Evolutionary conservation across 2,797 vertebrate genomes (phyloP).

Genomic region (Gymnodraco acuticeps): DNA sequence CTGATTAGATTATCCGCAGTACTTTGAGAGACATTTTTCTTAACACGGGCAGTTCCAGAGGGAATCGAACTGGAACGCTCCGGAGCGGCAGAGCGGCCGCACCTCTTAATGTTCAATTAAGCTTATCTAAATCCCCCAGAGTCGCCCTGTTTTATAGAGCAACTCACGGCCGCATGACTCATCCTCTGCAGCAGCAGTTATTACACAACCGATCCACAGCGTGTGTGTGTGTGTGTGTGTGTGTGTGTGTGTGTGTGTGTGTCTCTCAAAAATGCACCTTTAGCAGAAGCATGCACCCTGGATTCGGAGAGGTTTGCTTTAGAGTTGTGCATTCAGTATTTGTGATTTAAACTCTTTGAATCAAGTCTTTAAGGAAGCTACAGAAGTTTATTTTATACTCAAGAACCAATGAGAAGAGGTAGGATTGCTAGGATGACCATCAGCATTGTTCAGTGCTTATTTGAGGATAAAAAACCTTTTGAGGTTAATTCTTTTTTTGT

Average conservation of each 20-base stretch:
- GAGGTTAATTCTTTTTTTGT: too few species aligned
- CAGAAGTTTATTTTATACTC: too few species aligned
- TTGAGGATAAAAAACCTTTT: too few species aligned
- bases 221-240: too few species aligned
- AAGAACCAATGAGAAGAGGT: not conserved
- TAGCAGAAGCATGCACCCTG: not conserved
- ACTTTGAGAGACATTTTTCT: conserved; percentile 11
- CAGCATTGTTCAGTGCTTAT: too few species aligned
- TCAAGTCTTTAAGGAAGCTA: not conserved
- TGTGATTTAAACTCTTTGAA: not conserved
- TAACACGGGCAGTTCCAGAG: not conserved
- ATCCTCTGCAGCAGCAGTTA: conserved; percentile 28
- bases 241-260: not conserved
- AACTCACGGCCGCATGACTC: conserved; percentile 36
- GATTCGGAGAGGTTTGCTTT: not conserved
- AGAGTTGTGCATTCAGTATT: not conserved
- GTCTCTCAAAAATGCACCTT: not conserved
- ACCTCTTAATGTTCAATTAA: conserved; percentile 35
- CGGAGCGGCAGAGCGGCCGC: conserved; percentile 14
- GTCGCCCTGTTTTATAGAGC: conserved; percentile 18
- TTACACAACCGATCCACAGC: conserved; percentile 9
- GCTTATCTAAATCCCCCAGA: conserved; percentile 31
- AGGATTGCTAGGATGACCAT: not conserved
- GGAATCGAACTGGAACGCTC: not conserved
- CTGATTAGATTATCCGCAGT: conserved; percentile 1